A percentile compares a stretch with the other conserved stretches of the same genome.
Conservation (phyloP, 2,113 vertebrate species). For the Lipophrys pholis region DNA sequence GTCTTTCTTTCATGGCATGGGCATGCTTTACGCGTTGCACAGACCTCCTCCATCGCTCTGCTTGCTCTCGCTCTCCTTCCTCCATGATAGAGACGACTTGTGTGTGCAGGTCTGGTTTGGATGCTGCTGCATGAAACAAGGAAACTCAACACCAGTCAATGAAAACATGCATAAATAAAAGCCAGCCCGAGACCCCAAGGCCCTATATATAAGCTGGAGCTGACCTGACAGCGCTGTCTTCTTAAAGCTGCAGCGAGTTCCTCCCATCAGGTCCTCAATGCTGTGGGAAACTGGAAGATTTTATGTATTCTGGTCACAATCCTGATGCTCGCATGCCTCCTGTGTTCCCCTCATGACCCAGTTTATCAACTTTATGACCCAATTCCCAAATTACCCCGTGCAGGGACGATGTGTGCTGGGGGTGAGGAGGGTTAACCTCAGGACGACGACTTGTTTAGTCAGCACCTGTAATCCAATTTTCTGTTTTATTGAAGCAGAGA, state of each 20-base stretch:
- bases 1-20: constrained; percentile 63
- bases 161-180: constrained; percentile 20
- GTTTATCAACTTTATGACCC: constrained; percentile 65
- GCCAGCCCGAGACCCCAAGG: constrained; percentile 22
- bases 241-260: constrained; percentile 6
- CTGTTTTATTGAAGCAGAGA: constrained; percentile 11
- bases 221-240: constrained; percentile 26
- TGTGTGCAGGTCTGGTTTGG: background rate
- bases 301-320: background rate
- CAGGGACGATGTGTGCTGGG: constrained; percentile 30
- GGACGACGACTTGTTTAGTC: constrained; percentile 66
- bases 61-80: constrained; percentile 62
- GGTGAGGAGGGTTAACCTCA: constrained; percentile 56
- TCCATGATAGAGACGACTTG: constrained; percentile 9
- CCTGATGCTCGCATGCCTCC: constrained; percentile 4
- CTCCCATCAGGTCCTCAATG: constrained; percentile 19
- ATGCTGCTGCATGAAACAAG: constrained; percentile 22
- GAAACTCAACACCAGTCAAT: background rate
- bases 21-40: constrained; percentile 67
- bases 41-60: constrained; percentile 65
- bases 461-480: constrained; percentile 68
- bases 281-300: too few relatives aligned
- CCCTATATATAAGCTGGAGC: too few relatives aligned
- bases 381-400: constrained; percentile 46
- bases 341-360: constrained; percentile 9